Percentiles rank a stretch among this genome's conserved stretches.
phyloP scores from a whole-genome alignment of 1,140 invertebrate species.

The Drosophila malerkotliana region DNA sequence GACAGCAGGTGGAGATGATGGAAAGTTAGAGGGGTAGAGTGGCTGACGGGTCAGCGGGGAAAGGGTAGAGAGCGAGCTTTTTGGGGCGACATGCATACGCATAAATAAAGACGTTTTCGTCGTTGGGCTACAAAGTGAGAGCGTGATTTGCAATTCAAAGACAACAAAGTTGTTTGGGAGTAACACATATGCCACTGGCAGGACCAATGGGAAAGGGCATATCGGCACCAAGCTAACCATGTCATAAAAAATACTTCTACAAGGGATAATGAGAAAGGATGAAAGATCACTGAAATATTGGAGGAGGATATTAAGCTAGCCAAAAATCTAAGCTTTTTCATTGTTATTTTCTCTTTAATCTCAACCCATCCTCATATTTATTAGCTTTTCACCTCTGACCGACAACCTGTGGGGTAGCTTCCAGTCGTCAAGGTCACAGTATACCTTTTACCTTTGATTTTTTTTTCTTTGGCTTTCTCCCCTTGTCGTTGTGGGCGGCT shows the following conservation, averaged over 20 bases:
- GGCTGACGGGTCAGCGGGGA: neutral
- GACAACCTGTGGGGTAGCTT: constrained; percentile 1
- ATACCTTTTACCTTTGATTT: neutral
- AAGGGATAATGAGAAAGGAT: no score
- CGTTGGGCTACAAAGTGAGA: constrained; percentile 59
- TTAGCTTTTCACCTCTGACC: neutral
- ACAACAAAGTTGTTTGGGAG: constrained; percentile 64
- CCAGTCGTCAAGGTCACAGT: constrained; percentile 6
- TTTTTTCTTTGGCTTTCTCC: neutral
- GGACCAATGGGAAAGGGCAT: constrained; percentile 7
- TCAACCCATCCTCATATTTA: no score
- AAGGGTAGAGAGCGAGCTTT: constrained; percentile 4
- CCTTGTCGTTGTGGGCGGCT: constrained; percentile 33
- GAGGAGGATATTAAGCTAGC: no score
- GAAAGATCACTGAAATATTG: no score
- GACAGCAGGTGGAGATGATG: neutral
- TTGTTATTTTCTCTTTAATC: no score
- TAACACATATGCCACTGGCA: constrained; percentile 26
- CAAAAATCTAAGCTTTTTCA: neutral
- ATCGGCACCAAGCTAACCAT: constrained; percentile 12
- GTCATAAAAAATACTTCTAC: neutral
- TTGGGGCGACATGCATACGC: constrained; percentile 63
- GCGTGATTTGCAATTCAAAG: constrained; percentile 78
- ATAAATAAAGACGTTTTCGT: constrained; percentile 76
- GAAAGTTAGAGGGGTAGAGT: neutral